phyloP scores from a whole-genome alignment of 2,797 vertebrate genomes.

The Furcifer pardalis region DNA sequence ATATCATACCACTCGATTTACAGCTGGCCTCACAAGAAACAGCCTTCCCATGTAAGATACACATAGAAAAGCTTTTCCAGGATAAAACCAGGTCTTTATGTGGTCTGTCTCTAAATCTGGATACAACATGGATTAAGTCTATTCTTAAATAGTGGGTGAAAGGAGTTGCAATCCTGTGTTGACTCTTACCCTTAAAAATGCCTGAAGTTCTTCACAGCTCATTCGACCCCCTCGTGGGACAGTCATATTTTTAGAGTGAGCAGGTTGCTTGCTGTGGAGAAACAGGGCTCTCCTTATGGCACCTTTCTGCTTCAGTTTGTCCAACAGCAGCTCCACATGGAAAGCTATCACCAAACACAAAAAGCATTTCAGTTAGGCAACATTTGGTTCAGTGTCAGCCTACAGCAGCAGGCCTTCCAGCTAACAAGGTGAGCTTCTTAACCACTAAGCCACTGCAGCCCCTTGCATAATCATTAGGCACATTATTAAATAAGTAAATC shows the following conservation, averaged over 20 bases:
- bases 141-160: too few species aligned
- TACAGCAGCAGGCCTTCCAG: too few species aligned
- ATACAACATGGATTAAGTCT: background rate
- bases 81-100: background rate
- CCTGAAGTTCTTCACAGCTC: slow-evolving; percentile 88
- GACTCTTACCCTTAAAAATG: slow-evolving; percentile 87
- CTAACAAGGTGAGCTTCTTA: too few species aligned
- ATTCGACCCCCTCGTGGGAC: slow-evolving; percentile 77
- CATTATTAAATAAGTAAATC: background rate
- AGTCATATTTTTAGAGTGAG: slow-evolving; percentile 88
- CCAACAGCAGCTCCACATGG: slow-evolving; percentile 88
- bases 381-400: background rate
- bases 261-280: slow-evolving; percentile 79
- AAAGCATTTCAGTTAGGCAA: slow-evolving; percentile 26
- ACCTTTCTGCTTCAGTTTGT: slow-evolving; percentile 95
- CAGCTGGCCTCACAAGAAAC: background rate
- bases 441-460: too few species aligned
- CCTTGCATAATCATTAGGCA: too few species aligned
- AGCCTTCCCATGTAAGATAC: background rate
- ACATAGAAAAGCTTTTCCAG: background rate
- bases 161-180: background rate
- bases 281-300: slow-evolving; percentile 91
- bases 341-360: slow-evolving; percentile 80
- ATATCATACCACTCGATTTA: background rate
- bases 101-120: background rate